phyloP scores from a whole-genome alignment of 2,888 invertebrate species.

The Cheilosia impressa region DNA sequence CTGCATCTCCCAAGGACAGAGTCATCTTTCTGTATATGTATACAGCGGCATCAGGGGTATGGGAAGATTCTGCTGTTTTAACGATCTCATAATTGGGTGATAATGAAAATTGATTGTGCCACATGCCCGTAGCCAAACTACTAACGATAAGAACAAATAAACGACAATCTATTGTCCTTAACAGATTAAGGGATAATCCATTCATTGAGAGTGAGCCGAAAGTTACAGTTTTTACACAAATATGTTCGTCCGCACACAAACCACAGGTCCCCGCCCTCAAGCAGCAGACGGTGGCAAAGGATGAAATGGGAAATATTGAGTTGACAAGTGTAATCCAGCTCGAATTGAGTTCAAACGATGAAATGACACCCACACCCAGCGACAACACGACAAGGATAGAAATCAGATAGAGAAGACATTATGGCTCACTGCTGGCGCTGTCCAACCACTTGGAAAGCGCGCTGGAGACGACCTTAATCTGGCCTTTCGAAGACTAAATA shows the following conservation, averaged over 20 bases:
- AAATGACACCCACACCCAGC: constrained; percentile 33
- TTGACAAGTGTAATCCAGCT: constrained; percentile 71
- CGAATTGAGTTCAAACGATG: constrained; percentile 68
- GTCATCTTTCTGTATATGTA: constrained; percentile 8
- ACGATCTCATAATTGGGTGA: constrained; percentile 72
- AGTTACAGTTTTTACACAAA: constrained; percentile 45
- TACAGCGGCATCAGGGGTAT: neutral
- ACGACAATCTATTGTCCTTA: constrained; percentile 65
- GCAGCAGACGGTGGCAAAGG: neutral
- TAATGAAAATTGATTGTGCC: constrained; percentile 70
- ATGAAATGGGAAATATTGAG: constrained; percentile 56
- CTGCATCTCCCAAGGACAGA: constrained; percentile 49
- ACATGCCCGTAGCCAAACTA: neutral
- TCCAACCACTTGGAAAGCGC: constrained; percentile 42
- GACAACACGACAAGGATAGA: constrained; percentile 29
- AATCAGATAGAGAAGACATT: constrained; percentile 56
- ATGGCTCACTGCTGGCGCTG: constrained; percentile 15
- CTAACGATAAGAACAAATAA: constrained; percentile 33
- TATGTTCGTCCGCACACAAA: constrained; percentile 22
- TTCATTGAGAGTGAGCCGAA: constrained; percentile 42
- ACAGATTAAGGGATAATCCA: constrained; percentile 68
- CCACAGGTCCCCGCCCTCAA: constrained; percentile 1
- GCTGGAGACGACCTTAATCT: constrained; percentile 68
- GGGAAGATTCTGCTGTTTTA: constrained; percentile 51
- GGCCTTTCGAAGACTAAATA: constrained; percentile 70